These are phyloP conservation scores for Acipenser oxyrinchus DNA, from an alignment of 2,797 vertebrate species.

Conservation along the genomic window DNA sequence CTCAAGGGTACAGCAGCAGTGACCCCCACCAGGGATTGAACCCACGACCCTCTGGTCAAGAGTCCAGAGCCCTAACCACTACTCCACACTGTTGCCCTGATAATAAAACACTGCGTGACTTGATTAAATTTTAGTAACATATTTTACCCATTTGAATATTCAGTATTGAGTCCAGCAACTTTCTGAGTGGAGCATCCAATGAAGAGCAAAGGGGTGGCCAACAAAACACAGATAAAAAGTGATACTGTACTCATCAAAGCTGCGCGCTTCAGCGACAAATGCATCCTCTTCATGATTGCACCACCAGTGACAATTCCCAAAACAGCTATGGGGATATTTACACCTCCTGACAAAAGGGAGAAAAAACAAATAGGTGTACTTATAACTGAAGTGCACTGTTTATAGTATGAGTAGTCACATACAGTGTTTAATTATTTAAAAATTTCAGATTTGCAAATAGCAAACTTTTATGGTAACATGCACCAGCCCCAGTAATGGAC, in stretches of 20 bases:
- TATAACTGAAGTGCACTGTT: background rate
- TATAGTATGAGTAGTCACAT: no score
- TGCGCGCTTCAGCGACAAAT: constrained; percentile 56
- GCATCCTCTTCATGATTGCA: constrained; percentile 64
- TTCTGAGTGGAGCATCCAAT: constrained; percentile 75
- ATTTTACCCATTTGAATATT: background rate
- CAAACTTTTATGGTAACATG: no score
- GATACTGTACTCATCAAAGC: constrained; percentile 54
- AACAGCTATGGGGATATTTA: constrained; percentile 70
- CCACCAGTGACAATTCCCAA: constrained; percentile 76
- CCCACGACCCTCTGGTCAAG: no score
- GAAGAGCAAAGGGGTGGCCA: constrained; percentile 67
- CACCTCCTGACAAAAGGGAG: constrained; percentile 46
- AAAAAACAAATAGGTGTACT: background rate
- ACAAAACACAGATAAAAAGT: constrained; percentile 52
- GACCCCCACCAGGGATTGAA: no score
- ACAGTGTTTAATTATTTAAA: no score
- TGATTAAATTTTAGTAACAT: background rate
- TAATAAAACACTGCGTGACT: background rate
- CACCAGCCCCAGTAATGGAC: no score
- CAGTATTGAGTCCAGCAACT: constrained; percentile 44
- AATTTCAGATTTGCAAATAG: no score
- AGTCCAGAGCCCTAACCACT: no score
- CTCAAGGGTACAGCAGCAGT: no score
- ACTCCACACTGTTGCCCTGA: no score